Evolutionary conservation across 2,888 invertebrate genomes (phyloP), one percentile per base, ranked within the genome.

Genomic region (Augiades crinisus): DNA sequence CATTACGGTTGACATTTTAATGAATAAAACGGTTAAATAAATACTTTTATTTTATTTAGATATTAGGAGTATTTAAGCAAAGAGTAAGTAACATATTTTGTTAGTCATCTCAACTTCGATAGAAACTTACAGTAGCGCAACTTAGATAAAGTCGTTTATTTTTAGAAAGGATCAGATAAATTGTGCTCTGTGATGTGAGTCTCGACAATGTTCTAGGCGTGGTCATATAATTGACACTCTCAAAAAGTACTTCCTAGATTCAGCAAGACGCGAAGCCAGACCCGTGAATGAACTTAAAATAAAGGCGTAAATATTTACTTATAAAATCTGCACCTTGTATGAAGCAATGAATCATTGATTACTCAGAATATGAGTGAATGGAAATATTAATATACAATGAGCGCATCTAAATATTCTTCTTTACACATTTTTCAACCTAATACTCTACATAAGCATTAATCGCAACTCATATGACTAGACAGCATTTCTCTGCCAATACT

Each of bases 211-310:
- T 30, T 12, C 41, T 54, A 63, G 62, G 62, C 62, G 62, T 63
- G 62, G 63, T 58, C 62, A 49, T 53, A 60, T 52, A 60, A 51
- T 60, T 58, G 50, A 56, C 45, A 33, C n/a, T 33, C n/a, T 13
- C 34, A 16, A 41, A 36, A 43, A 30, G 22, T 27, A 37, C 36
- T 31, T 41, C 13, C 17, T 40, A 31, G 22, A 22, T 24, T 24
- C n/a, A n/a, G n/a, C n/a, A n/a, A n/a, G n/a, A 34, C 24, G 16
- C 30, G 14, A 1, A 34, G 31, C 16, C 8, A 13, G 17, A 30
- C 8, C 16, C 34, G 19, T 37, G 37, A 44, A 21, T 37, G 44
- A 44, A 44, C 50, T n/a, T 21, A 37, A 30, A 50, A 50, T 36
- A 41, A 50, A 41, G 13, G 22, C 44, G 43, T 51, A 44, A 51